Evolutionary conservation across 2,888 invertebrate genomes (phyloP).

Genomic region (Alitta virens): DNA sequence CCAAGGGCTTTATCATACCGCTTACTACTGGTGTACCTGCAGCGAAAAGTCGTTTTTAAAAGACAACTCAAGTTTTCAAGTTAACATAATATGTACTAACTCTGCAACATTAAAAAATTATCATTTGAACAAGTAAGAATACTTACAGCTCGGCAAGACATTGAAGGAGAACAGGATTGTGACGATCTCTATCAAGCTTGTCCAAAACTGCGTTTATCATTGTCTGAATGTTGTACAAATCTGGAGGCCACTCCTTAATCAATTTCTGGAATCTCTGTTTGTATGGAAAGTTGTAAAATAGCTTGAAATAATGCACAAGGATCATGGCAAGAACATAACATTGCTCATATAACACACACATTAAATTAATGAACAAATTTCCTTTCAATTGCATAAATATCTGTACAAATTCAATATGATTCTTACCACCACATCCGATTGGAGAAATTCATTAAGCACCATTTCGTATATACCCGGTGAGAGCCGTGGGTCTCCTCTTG

Average conservation of each 20-base stretch:
- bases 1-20: constrained; percentile 87
- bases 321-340: not conserved
- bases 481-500: constrained; percentile 66
- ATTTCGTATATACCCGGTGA: constrained; percentile 87
- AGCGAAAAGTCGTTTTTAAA: no score
- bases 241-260: constrained; percentile 82
- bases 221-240: constrained; percentile 61
- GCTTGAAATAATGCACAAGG: not conserved
- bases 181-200: constrained; percentile 67
- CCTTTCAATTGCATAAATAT: no score
- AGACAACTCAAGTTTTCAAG: no score
- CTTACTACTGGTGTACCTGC: constrained; percentile 49
- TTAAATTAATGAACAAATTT: not conserved
- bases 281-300: no score
- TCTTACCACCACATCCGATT: constrained; percentile 70
- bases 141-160: constrained; percentile 78
- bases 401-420: no score
- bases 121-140: not conserved
- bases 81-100: no score
- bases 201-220: constrained; percentile 84
- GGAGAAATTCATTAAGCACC: constrained; percentile 87
- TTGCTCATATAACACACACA: not conserved
- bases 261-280: constrained; percentile 66
- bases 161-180: constrained; percentile 76
- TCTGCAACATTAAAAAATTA: not conserved